Conservation (phyloP, 2,113 vertebrate species). For the Corapipo altera region DNA sequence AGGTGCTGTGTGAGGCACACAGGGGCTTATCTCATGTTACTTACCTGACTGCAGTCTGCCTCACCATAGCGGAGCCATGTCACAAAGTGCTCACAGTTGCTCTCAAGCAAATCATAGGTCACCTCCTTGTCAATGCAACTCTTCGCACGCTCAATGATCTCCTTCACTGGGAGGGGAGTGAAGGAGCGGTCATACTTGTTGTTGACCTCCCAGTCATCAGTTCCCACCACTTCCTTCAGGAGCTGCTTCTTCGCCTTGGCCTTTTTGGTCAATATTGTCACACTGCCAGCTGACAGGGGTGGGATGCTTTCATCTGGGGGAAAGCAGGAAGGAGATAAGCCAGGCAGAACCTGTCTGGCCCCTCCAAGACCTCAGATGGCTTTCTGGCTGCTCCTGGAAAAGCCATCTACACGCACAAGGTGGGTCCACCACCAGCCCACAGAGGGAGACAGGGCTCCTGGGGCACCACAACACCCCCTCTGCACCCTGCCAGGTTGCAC, state of each 20-base stretch:
- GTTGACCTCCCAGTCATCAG: constrained; percentile 83
- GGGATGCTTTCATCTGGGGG: constrained; percentile 78
- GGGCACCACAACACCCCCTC: background rate
- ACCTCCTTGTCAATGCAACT: constrained; percentile 83
- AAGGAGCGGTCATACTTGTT: no score
- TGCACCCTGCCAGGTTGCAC: fast-evolving
- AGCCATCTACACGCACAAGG: background rate
- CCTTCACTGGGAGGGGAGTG: constrained; percentile 75
- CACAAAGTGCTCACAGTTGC: constrained; percentile 96
- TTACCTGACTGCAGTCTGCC: constrained; percentile 87
- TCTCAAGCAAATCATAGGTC: constrained; percentile 82
- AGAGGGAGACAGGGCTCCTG: fast-evolving
- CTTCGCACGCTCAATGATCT: constrained; percentile 83
- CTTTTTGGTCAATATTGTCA: no score
- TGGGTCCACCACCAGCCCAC: fast-evolving
- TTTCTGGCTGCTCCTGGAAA: background rate
- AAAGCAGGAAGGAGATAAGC: background rate
- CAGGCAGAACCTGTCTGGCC: no score
- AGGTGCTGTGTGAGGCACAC: background rate
- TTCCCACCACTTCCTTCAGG: constrained; percentile 87
- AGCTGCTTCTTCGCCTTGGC: constrained; percentile 90
- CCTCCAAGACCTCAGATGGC: background rate
- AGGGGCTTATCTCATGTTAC: background rate
- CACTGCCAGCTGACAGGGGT: constrained; percentile 71
- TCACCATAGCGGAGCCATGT: constrained; percentile 88